A percentile compares a stretch with the other conserved stretches of the same genome.
phyloP scores from a whole-genome alignment of 2,888 invertebrate species.

The Neocrepidodera transversa region DNA sequence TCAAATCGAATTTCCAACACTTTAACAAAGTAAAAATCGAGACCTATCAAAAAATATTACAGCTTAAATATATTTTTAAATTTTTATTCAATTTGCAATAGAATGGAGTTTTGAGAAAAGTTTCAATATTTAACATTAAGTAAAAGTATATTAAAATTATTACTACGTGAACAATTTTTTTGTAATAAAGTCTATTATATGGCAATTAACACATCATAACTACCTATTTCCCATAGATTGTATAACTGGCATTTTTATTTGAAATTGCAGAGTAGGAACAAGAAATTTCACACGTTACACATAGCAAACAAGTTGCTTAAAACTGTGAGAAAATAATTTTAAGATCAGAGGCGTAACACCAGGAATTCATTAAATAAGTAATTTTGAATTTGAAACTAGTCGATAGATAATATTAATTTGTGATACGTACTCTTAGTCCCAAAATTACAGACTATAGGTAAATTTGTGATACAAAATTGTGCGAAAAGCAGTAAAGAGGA shows the following conservation, averaged over 20 bases:
- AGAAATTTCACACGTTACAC: slow-evolving; percentile 21
- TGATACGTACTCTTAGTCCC: no score
- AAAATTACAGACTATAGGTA: no score
- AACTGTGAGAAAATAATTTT: slow-evolving; percentile 11
- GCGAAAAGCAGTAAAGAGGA: no score
- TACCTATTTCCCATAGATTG: slow-evolving; percentile 23
- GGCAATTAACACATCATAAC: slow-evolving; percentile 19
- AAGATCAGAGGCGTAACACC: slow-evolving; percentile 1
- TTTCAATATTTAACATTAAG: background rate
- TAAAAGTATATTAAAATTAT: background rate
- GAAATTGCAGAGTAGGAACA: slow-evolving; percentile 15
- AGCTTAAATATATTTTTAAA: background rate
- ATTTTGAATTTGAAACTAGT: no score
- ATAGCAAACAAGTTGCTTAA: slow-evolving; percentile 13
- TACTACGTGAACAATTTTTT: slow-evolving; percentile 4
- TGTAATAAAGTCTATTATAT: slow-evolving; percentile 12
- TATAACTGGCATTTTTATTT: slow-evolving; percentile 17
- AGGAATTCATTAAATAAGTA: no score
- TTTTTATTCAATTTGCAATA: no score
- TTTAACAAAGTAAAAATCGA: slow-evolving; percentile 5
- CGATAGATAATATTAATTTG: no score
- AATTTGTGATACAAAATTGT: no score
- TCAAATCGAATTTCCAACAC: slow-evolving; percentile 15
- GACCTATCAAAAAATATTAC: slow-evolving; percentile 7
- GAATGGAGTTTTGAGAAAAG: no score